phyloP scores from a whole-genome alignment of 2,113 vertebrate genomes.

The Meleagris gallopavo region DNA sequence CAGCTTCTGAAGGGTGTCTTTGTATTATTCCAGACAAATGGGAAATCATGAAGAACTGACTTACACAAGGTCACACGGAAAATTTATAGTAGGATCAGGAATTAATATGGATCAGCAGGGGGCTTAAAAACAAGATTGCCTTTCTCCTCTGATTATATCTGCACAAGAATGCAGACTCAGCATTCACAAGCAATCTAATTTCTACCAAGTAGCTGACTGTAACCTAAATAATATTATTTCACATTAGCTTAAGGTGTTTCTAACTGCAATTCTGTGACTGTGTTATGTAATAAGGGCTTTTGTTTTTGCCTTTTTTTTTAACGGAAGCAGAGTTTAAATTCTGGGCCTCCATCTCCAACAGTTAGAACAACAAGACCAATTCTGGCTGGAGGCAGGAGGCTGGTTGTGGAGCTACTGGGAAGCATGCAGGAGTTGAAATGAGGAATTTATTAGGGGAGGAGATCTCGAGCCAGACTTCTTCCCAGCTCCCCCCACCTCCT shows the following conservation, averaged over 20 bases:
- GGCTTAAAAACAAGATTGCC: constrained; percentile 42
- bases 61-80: not conserved
- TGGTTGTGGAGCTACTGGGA: constrained; percentile 1
- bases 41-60: not conserved
- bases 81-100: constrained; percentile 26
- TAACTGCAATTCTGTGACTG: not conserved
- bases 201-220: not conserved
- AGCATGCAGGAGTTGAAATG: constrained; percentile 11
- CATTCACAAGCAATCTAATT: not conserved
- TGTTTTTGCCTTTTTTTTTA: not conserved
- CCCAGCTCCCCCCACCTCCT: not conserved
- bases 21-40: not conserved
- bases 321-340: not conserved
- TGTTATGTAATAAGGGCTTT: not conserved
- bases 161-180: constrained; percentile 24
- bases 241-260: not conserved
- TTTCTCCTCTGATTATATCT: constrained; percentile 39
- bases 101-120: constrained; percentile 28
- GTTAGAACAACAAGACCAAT: not conserved
- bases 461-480: not conserved
- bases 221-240: not conserved
- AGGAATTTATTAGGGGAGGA: constrained; percentile 34
- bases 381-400: not conserved
- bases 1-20: not conserved
- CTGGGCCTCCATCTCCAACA: not conserved